These are phyloP conservation scores for Callipepla californica DNA, from an alignment of 2,113 vertebrate genomes.

Conservation along the genomic window DNA sequence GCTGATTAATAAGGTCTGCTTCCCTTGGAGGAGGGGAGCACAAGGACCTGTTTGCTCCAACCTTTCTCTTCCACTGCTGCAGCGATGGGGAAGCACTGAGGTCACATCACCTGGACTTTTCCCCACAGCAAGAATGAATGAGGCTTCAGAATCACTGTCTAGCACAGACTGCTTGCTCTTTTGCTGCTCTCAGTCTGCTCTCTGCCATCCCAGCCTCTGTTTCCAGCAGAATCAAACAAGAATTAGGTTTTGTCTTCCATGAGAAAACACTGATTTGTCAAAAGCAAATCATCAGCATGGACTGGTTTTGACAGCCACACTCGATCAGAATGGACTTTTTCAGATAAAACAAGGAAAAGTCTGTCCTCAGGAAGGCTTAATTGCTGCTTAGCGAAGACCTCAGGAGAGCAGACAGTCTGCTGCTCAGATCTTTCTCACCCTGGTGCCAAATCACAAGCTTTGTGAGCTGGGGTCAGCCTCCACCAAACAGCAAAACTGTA, in stretches of 20 bases:
- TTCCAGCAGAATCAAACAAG: neutral
- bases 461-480: too few relatives aligned
- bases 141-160: neutral
- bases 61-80: neutral
- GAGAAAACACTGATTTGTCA: neutral
- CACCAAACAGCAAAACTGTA: neutral
- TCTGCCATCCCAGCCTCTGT: neutral
- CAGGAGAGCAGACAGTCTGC: neutral
- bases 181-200: neutral
- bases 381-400: neutral
- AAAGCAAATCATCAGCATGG: fast-evolving
- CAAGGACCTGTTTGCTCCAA: neutral
- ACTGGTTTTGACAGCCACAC: neutral
- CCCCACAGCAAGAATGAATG: neutral
- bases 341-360: neutral
- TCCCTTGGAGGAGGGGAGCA: neutral
- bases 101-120: neutral
- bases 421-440: neutral
- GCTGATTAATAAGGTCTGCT: neutral
- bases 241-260: neutral
- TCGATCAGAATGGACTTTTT: neutral
- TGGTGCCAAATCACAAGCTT: neutral
- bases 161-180: fast-evolving
- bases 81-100: neutral
- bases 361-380: neutral